Base-by-base conservation (phyloP, 2,888 invertebrate species). In the Noctua fimbriata region DNA sequence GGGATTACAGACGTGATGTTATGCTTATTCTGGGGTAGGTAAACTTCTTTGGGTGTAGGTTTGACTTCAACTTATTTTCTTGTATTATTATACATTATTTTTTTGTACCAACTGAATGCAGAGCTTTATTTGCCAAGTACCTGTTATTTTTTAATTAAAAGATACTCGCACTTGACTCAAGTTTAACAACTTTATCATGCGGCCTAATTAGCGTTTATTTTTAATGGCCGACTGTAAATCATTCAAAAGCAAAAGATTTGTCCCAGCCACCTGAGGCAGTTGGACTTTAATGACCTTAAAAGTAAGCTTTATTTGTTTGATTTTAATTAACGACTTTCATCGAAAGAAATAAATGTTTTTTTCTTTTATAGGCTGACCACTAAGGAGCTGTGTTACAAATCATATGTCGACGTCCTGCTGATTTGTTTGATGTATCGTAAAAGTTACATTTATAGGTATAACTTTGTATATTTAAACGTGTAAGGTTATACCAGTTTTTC, bases 301-400 rank as follows among this genome's bases (percentile, higher is more conserved):
- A 75, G 73, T 69, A 76, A 75, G 66, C 18, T 69, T 74, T 86
- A 73, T 77, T 47, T 76, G 47, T 81, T 65, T 82, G 66, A 75
- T 74, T 21, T n/a, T 67, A 75, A 85, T 89, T 81, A 86, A 89
- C 69, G 66, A 80, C 79, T 80, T 84, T 83, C 75, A 58, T 82
- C 65, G 36, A 78, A 69, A 28, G 2, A 60, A 44, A 65, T 80
- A 70, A 67, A 82, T 76, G 78, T 69, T 78, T 83, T 81, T 69
- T 77, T 67, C 0, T 21, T 81, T 71, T 76, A 72, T 79, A 28
- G 78, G 73, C 16, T 55, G 63, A 58, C 58, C 78, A 72, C 76
- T 69, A 74, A 79, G 73, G 24, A 84, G 78, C 63, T 44, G 72
- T 72, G 44, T 67, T 63, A 78, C 70, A 83, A 83, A 81, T 82